These are phyloP conservation scores for Hycleus phaleratus DNA, from an alignment of 1,140 invertebrate genomes.

Conservation along the genomic window DNA sequence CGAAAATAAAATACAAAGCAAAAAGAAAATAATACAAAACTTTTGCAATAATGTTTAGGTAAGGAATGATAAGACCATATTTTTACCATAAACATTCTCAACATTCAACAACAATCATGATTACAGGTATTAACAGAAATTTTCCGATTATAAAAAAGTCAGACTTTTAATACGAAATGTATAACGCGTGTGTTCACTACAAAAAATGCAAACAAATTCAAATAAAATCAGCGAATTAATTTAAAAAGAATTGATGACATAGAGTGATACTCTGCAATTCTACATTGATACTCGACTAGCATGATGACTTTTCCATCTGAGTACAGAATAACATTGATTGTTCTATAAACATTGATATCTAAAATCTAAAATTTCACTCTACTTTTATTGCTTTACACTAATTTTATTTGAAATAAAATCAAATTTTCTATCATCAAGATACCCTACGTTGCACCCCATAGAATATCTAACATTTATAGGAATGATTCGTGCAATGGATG, in stretches of 20 bases:
- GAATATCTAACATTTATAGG: conserved; percentile 10
- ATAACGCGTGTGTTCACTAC: background rate
- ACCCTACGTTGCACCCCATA: conserved; percentile 21
- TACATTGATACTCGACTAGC: too few species aligned
- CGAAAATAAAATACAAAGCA: conserved; percentile 19
- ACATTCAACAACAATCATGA: conserved; percentile 18
- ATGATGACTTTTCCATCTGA: too few species aligned
- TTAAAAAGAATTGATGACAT: background rate
- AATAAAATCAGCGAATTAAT: conserved; percentile 12
- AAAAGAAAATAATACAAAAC: conserved; percentile 10
- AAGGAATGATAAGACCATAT: conserved; percentile 27
- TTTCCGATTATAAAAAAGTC: conserved; percentile 21
- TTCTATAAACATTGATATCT: background rate
- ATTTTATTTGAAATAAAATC: conserved; percentile 14
- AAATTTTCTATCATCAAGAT: background rate
- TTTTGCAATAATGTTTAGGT: conserved; percentile 18
- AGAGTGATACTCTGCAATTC: background rate
- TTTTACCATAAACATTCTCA: conserved; percentile 19
- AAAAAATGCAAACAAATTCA: conserved; percentile 14
- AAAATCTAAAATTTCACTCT: conserved; percentile 6
- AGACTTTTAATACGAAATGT: conserved; percentile 23
- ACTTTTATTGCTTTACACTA: conserved; percentile 11
- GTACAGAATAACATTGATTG: background rate
- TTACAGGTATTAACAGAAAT: conserved; percentile 25
- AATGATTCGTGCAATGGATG: conserved; percentile 22